Evolutionary conservation across 1,140 invertebrate genomes (phyloP), one percentile per base, ranked within the genome.

Genomic region (Lepidurus couesii): DNA sequence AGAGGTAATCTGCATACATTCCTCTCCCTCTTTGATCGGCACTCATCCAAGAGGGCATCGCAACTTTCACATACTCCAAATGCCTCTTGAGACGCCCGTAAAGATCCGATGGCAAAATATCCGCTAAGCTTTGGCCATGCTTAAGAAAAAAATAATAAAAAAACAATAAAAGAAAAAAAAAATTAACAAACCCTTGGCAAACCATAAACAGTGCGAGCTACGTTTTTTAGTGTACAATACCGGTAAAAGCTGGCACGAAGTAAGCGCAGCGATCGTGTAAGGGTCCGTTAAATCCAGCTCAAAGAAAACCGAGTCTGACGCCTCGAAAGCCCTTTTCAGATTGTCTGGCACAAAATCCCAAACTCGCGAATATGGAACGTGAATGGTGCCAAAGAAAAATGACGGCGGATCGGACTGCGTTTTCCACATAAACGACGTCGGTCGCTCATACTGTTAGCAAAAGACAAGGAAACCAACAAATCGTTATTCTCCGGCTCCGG

Each of bases 321-420:
- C 76, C 44, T 82, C 81, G 82, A 89, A 89, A 24, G 88, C 88
- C 45, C 84, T 77, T 81, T 88, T 89, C 78, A 85, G 86, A 80
- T 87, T 87, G 75, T 85, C 81, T 24, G 88, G 87, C 76, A 89
- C 87, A 81, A 84, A 86, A 80, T 88, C 84, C 88, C 88, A 89
- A 9, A 89, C 88, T 77, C 85, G 83, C 0, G 86, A 87, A 82
- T 89, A 89, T 1, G 88, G 88, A 42, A 89, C 88, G 83, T 89
- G 88, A 80, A 89, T 89, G 44, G 88, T 89, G 34, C 88, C 88
- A 82, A 89, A 89, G 79, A 89, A 86, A 82, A 88, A 89, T 1
- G 88, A 86, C 7, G 87, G 84, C 11, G 88, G 87, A 75, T 85
- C 78, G 1, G 81, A 76, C 47, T 82, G 81, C 65, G 83, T 81